Evolutionary conservation across 2,113 vertebrate genomes (phyloP).

Genomic region (Pogona vitticeps): DNA sequence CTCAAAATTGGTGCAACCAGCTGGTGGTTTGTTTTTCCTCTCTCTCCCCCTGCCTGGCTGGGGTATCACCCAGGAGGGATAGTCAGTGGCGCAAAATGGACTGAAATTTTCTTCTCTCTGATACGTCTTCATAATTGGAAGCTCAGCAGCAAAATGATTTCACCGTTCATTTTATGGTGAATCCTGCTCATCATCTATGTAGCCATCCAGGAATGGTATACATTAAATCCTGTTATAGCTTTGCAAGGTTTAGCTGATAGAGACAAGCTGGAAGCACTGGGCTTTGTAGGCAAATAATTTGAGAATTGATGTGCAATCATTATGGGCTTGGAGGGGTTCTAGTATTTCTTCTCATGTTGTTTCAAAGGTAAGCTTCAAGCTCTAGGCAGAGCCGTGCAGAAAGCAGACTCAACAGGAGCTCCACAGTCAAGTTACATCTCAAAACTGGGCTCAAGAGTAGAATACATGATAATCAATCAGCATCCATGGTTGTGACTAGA

Average conservation of each 20-base stretch:
- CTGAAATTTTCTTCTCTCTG: slow-evolving; percentile 57
- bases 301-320: background rate
- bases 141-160: slow-evolving; percentile 51
- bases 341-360: background rate
- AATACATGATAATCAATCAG: no score
- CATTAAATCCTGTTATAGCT: background rate
- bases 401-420: background rate
- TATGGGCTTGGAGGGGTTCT: background rate
- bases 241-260: background rate
- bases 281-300: background rate
- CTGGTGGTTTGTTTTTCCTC: no score
- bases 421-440: background rate
- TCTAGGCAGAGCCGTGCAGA: background rate
- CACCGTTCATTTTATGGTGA: slow-evolving; percentile 54
- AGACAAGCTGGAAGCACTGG: slow-evolving; percentile 2
- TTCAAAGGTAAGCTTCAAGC: background rate
- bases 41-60: slow-evolving; percentile 50
- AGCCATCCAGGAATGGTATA: slow-evolving; percentile 22
- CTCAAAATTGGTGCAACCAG: slow-evolving; percentile 60
- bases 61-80: slow-evolving; percentile 53
- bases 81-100: slow-evolving; percentile 36
- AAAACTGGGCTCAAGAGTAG: no score
- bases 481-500: no score
- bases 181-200: slow-evolving; percentile 26
- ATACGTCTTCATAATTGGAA: slow-evolving; percentile 65